A percentile compares a stretch with the other conserved stretches of the same genome.
Conservation (phyloP, 2,113 vertebrate genomes). For the Bagarius yarrelli region DNA sequence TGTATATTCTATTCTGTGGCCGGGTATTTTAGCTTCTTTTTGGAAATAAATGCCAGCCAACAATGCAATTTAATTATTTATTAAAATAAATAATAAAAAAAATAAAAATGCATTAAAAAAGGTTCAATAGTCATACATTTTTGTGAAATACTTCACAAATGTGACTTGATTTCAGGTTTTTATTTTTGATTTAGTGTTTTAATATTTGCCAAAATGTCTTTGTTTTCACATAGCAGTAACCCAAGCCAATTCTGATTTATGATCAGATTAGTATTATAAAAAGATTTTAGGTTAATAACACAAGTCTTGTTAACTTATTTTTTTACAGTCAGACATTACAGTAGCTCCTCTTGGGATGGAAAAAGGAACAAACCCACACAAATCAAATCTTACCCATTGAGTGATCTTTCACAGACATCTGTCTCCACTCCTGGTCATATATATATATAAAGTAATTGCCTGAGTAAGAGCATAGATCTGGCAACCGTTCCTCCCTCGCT, state of each 20-base stretch:
- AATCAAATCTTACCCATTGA: background rate
- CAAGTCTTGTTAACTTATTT: background rate
- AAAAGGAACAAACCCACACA: background rate
- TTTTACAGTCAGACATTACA: background rate
- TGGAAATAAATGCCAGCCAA: background rate
- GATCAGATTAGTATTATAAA: background rate
- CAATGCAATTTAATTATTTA: background rate
- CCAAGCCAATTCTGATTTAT: background rate
- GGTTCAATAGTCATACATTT: background rate
- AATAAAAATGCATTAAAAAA: background rate
- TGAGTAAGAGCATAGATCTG: background rate
- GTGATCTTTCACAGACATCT: constrained; percentile 22
- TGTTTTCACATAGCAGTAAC: background rate
- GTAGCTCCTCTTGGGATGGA: background rate
- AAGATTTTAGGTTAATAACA: background rate
- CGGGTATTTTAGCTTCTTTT: no score
- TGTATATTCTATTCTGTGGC: no score
- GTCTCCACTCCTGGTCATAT: constrained; percentile 8
- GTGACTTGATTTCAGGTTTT: background rate
- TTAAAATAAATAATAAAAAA: no score
- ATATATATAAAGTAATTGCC: constrained; percentile 8
- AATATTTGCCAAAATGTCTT: background rate
- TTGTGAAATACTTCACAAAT: background rate
- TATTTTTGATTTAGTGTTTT: background rate
- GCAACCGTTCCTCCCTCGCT: background rate